Evolutionary conservation across 1,140 invertebrate species (phyloP).

Genomic region (Heliconius congener): DNA sequence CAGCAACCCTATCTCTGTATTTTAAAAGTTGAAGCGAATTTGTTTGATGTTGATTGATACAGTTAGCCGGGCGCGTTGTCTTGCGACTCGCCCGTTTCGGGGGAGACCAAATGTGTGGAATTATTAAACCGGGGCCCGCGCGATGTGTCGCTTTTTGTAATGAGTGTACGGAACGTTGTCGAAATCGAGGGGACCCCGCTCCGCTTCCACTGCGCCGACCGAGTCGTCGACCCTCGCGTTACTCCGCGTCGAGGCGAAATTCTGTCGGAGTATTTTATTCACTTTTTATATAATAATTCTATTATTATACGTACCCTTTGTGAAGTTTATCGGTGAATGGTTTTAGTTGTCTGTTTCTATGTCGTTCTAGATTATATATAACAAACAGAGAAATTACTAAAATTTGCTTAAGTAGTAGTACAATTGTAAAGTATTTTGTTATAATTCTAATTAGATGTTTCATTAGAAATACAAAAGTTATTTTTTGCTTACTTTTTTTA

Average conservation of each 20-base stretch:
- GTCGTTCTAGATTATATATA: background rate
- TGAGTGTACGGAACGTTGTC: slow-evolving; percentile 57
- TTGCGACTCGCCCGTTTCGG: slow-evolving; percentile 45
- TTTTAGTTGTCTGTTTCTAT: background rate
- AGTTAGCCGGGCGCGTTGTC: slow-evolving; percentile 73
- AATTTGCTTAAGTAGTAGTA: no score
- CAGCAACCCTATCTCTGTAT: slow-evolving; percentile 63
- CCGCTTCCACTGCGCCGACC: slow-evolving; percentile 35
- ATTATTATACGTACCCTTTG: slow-evolving; percentile 1
- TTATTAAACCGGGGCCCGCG: slow-evolving; percentile 71
- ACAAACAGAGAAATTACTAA: background rate
- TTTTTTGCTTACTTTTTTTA: background rate
- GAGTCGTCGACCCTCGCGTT: slow-evolving; percentile 37
- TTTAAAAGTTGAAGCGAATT: slow-evolving; percentile 62
- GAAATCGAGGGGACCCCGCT: slow-evolving; percentile 51
- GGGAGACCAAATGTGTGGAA: slow-evolving; percentile 75
- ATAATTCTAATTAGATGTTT: no score
- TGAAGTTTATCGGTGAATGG: background rate
- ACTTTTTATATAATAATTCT: slow-evolving; percentile 44
- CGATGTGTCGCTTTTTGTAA: slow-evolving; percentile 77
- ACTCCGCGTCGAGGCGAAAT: slow-evolving; percentile 34
- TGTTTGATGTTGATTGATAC: slow-evolving; percentile 81
- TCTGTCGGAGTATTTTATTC: slow-evolving; percentile 38
- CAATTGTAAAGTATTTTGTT: no score
- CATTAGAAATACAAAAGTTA: background rate